Conservation (phyloP, 2,888 invertebrate genomes). For the Scaeva pyrastri region DNA sequence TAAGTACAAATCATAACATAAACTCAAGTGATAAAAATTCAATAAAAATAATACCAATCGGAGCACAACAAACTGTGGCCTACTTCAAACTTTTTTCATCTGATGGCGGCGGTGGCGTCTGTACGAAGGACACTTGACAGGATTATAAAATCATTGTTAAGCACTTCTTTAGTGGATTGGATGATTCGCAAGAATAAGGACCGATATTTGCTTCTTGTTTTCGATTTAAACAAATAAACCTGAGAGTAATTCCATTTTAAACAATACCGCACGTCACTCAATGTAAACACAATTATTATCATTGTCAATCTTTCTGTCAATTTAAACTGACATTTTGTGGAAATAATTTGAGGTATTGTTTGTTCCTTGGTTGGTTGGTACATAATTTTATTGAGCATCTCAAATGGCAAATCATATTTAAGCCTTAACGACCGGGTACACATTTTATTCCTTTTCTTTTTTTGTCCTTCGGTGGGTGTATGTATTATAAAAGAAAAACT, state of each 20-base stretch:
- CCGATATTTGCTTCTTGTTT: slow-evolving; percentile 37
- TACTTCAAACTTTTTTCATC: slow-evolving; percentile 17
- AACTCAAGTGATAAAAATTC: slow-evolving; percentile 28
- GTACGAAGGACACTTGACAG: slow-evolving; percentile 39
- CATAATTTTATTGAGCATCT: slow-evolving; percentile 7
- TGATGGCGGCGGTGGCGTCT: not conserved
- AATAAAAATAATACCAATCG: slow-evolving; percentile 41
- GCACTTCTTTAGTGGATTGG: slow-evolving; percentile 27
- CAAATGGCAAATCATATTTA: slow-evolving; percentile 45
- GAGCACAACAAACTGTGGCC: slow-evolving; percentile 17
- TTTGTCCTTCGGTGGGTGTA: not conserved
- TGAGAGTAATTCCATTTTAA: slow-evolving; percentile 7
- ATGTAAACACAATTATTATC: slow-evolving; percentile 36
- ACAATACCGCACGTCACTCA: slow-evolving; percentile 36
- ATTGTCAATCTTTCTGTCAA: slow-evolving; percentile 54
- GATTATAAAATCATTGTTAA: slow-evolving; percentile 31
- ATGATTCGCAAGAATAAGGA: slow-evolving; percentile 13
- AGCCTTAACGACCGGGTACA: slow-evolving; percentile 17
- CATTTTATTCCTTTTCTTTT: not conserved
- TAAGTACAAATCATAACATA: slow-evolving; percentile 6
- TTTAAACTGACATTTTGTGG: slow-evolving; percentile 30
- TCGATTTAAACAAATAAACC: slow-evolving; percentile 19
- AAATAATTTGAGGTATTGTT: slow-evolving; percentile 11
- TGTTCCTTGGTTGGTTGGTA: not conserved
- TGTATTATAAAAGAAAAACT: not conserved